A percentile compares a stretch with the other conserved stretches of the same genome.
Evolutionary conservation across 2,888 invertebrate species (phyloP).

Genomic region (Eutolmus rufibarbis): DNA sequence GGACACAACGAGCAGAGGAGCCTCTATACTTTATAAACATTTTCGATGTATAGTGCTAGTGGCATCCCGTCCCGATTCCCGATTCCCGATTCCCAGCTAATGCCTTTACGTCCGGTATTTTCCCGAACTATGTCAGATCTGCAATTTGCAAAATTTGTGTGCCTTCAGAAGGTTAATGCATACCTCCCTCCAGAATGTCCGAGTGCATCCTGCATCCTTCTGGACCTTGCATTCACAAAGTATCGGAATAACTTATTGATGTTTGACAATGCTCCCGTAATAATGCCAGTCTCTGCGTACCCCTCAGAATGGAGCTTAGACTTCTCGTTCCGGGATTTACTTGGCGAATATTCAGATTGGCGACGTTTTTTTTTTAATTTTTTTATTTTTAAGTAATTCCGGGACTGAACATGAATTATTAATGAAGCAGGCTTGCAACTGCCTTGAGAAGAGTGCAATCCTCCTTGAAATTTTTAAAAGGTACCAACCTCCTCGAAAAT

Average conservation of each 20-base stretch:
- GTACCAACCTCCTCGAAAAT: background rate
- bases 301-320: background rate
- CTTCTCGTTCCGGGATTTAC: background rate
- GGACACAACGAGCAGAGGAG: background rate
- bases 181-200: background rate
- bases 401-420: background rate
- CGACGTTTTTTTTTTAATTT: background rate
- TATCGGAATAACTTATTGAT: background rate
- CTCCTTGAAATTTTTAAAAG: background rate
- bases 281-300: background rate
- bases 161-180: background rate
- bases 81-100: background rate
- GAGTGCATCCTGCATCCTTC: background rate
- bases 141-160: slow-evolving; percentile 1
- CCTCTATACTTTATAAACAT: background rate
- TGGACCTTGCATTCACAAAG: background rate
- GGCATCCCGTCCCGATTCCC: background rate
- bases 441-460: background rate
- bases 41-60: background rate
- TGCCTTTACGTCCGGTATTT: background rate
- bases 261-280: background rate
- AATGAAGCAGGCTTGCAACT: background rate
- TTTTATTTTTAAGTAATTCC: background rate
- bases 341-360: background rate
- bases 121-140: background rate